These are phyloP conservation scores for Eupristina koningsbergeri DNA, from an alignment of 1,140 invertebrate species.

Conservation along the genomic window DNA sequence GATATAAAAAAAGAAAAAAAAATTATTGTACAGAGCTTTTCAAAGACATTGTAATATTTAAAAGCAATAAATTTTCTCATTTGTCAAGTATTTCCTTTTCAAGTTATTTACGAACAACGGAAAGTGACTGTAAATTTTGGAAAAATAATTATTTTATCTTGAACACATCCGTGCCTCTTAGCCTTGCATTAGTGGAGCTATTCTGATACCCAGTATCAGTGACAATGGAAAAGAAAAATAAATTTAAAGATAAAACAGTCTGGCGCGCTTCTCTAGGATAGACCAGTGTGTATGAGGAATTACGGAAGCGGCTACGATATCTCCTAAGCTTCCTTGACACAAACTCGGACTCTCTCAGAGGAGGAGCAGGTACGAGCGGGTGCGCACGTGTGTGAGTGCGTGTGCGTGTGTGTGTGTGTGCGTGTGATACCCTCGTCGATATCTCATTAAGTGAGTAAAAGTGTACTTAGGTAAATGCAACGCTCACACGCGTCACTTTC, in stretches of 20 bases:
- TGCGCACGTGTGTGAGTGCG: too few species aligned
- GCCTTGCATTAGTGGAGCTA: neutral
- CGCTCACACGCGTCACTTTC: neutral
- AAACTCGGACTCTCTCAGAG: too few species aligned
- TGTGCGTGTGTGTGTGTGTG: too few species aligned
- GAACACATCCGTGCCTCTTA: neutral
- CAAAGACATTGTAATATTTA: too few species aligned
- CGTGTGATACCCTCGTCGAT: neutral
- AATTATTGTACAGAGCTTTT: too few species aligned
- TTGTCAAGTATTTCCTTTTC: too few species aligned
- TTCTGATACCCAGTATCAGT: neutral
- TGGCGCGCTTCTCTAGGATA: too few species aligned
- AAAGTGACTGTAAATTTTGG: too few species aligned
- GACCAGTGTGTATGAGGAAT: neutral
- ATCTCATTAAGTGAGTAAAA: neutral
- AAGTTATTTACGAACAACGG: too few species aligned
- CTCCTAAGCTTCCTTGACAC: neutral
- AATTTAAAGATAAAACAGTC: neutral
- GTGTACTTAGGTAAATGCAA: slow-evolving; percentile 1
- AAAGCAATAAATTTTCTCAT: too few species aligned
- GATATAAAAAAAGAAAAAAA: too few species aligned
- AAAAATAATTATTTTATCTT: neutral
- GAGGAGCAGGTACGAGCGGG: too few species aligned
- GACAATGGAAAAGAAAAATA: neutral
- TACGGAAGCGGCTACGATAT: neutral